A percentile compares a stretch with the other conserved stretches of the same genome.
Conservation (phyloP, 1,140 invertebrate genomes). For the Pinna nobilis region DNA sequence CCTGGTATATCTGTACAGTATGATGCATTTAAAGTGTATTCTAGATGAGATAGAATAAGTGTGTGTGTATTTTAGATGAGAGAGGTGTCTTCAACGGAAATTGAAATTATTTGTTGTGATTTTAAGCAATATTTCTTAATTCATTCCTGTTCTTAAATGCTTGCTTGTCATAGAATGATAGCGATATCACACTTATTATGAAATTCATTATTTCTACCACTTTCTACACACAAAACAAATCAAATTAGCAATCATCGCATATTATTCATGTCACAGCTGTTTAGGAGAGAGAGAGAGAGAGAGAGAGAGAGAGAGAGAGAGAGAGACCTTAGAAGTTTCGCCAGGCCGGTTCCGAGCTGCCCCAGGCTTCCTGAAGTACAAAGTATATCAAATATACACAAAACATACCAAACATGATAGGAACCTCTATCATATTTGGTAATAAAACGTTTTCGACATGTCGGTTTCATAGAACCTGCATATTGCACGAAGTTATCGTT, state of each 20-base stretch:
- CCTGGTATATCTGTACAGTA: neutral
- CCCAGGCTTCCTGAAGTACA: conserved; percentile 60
- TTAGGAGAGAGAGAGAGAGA: conserved; percentile 3
- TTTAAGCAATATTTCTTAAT: neutral
- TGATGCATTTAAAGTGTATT: neutral
- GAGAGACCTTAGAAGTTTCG: conserved; percentile 9
- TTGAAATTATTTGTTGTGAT: neutral
- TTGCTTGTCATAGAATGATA: too few species aligned
- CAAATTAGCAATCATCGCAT: too few species aligned
- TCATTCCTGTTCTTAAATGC: too few species aligned
- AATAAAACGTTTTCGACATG: neutral
- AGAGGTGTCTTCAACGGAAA: too few species aligned
- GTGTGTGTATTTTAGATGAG: neutral
- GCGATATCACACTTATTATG: too few species aligned
- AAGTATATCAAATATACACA: conserved; percentile 11
- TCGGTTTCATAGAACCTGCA: neutral
- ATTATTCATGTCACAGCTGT: neutral
- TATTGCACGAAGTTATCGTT: neutral
- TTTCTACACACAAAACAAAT: too few species aligned
- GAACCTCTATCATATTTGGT: neutral
- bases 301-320: neutral
- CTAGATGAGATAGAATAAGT: neutral
- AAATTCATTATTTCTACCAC: too few species aligned
- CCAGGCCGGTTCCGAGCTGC: conserved; percentile 64
- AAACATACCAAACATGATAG: too few species aligned